Evolutionary conservation across 2,888 invertebrate species (phyloP).

Genomic region (Drosophila picticornis): DNA sequence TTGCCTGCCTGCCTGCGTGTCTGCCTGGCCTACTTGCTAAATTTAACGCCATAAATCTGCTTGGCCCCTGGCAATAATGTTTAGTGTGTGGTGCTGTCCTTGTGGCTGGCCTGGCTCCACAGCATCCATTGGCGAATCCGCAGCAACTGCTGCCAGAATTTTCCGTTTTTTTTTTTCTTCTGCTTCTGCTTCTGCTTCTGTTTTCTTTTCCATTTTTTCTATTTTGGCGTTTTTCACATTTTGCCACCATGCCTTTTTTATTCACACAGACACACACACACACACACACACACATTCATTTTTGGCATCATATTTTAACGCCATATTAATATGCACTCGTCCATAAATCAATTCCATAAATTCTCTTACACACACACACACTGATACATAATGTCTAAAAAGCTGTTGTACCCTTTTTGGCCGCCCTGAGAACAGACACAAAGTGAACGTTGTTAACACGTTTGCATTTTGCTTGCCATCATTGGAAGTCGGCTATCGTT

Average conservation of each 20-base stretch:
- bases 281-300: constrained; percentile 68
- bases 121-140: constrained; percentile 33
- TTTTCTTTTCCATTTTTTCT: constrained; percentile 21
- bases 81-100: constrained; percentile 62
- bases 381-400: not conserved
- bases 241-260: constrained; percentile 3
- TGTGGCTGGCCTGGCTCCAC: constrained; percentile 46
- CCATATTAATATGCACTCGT: constrained; percentile 79
- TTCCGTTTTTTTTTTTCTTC: not conserved
- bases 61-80: constrained; percentile 68
- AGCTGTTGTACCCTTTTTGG: constrained; percentile 5
- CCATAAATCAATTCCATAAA: constrained; percentile 65
- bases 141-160: constrained; percentile 30
- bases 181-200: not conserved
- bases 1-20: constrained; percentile 3
- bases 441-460: constrained; percentile 76
- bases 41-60: constrained; percentile 71
- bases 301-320: constrained; percentile 79
- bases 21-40: constrained; percentile 35
- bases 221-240: constrained; percentile 1
- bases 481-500: constrained; percentile 54
- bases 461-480: constrained; percentile 72
- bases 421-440: constrained; percentile 27
- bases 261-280: not conserved
- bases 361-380: constrained; percentile 5